These are phyloP conservation scores for Masnerella sp. DNA, from an alignment of 2,888 invertebrate species.

Conservation along the genomic window DNA sequence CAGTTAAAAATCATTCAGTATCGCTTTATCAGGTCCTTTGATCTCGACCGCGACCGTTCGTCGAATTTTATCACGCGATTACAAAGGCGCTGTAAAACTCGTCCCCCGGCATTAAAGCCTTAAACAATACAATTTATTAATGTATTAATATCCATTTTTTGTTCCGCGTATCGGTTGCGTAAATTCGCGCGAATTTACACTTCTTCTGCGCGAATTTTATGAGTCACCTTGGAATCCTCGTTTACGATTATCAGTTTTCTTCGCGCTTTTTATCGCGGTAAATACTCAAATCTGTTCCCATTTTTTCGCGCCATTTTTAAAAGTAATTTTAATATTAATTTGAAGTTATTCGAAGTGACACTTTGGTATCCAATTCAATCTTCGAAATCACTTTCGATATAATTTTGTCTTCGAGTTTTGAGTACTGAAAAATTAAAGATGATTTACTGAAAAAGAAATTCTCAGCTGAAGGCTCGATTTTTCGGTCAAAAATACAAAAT, in stretches of 20 bases:
- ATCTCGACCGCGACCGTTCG: constrained; percentile 2
- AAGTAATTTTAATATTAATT: too few species aligned
- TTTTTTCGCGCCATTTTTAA: too few species aligned
- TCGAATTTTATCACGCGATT: background rate
- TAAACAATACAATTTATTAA: constrained; percentile 27
- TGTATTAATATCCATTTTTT: constrained; percentile 7
- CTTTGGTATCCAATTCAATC: too few species aligned
- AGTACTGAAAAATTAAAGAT: too few species aligned
- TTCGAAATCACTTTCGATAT: too few species aligned
- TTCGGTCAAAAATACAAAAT: constrained; percentile 8
- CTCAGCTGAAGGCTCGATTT: too few species aligned
- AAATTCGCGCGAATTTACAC: constrained; percentile 12
- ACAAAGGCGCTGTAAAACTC: constrained; percentile 7
- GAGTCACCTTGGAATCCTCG: constrained; percentile 16
- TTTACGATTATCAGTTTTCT: constrained; percentile 16
- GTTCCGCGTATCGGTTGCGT: constrained; percentile 2
- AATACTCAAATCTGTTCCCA: too few species aligned
- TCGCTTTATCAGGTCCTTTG: constrained; percentile 11
- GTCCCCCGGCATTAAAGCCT: background rate
- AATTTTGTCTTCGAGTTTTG: too few species aligned
- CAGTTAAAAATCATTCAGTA: background rate
- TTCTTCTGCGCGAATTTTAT: constrained; percentile 14
- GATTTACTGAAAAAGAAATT: too few species aligned
- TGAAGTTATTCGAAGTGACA: too few species aligned
- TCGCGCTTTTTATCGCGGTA: too few species aligned